phyloP scores from a whole-genome alignment of 2,797 vertebrate species.

The Chaetodon trifasciatus region DNA sequence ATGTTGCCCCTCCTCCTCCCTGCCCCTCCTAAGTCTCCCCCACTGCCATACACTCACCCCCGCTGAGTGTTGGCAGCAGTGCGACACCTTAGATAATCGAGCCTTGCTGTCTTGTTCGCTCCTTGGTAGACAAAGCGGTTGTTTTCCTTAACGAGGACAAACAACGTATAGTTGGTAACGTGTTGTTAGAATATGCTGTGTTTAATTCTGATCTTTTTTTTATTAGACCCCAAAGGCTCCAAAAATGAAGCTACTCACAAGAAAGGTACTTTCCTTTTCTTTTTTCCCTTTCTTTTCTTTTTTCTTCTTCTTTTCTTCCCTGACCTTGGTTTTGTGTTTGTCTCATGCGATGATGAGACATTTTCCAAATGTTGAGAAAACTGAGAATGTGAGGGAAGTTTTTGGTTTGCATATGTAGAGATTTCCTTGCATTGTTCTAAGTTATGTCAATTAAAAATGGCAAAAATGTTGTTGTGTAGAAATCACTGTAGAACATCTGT shows the following conservation, averaged over 20 bases:
- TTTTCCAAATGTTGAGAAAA: slow-evolving; percentile 47
- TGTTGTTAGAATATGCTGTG: slow-evolving; percentile 88
- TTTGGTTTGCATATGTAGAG: slow-evolving; percentile 11
- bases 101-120: slow-evolving; percentile 84
- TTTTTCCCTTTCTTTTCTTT: slow-evolving; percentile 47
- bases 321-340: slow-evolving; percentile 60
- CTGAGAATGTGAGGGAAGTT: slow-evolving; percentile 28
- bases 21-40: slow-evolving; percentile 61
- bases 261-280: slow-evolving; percentile 88
- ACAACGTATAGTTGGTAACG: slow-evolving; percentile 76
- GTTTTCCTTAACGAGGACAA: slow-evolving; percentile 84
- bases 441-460: slow-evolving; percentile 22
- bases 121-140: slow-evolving; percentile 79
- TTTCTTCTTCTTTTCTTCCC: slow-evolving; percentile 54
- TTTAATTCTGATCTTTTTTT: slow-evolving; percentile 91
- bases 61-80: slow-evolving; percentile 85
- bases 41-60: slow-evolving; percentile 81
- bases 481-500: slow-evolving; percentile 39
- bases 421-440: slow-evolving; percentile 36
- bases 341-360: slow-evolving; percentile 46
- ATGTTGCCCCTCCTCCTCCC: slow-evolving; percentile 69
- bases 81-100: slow-evolving; percentile 77
- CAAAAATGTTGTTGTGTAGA: slow-evolving; percentile 6
- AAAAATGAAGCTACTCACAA: slow-evolving; percentile 91
- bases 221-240: slow-evolving; percentile 90